Evolutionary conservation across 2,113 vertebrate species (phyloP).

Genomic region (Leptobrachium ailaonicum): DNA sequence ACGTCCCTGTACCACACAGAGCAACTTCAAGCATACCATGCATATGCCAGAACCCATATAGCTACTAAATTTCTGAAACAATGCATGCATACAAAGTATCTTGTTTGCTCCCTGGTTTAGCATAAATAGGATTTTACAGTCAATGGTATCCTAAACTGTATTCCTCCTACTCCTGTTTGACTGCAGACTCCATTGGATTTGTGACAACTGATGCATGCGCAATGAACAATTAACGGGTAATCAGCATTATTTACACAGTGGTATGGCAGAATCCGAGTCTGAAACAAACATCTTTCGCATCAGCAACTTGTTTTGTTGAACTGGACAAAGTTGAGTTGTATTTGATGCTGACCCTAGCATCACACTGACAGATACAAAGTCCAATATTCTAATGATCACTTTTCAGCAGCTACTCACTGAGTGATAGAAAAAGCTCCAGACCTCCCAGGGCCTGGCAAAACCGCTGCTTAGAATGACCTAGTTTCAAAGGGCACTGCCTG

Average conservation of each 20-base stretch:
- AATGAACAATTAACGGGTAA: background rate
- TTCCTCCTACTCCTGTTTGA: too few relatives aligned
- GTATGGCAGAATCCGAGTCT: background rate
- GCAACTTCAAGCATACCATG: too few relatives aligned
- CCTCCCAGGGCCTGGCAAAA: background rate
- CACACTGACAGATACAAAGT: background rate
- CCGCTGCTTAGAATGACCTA: background rate
- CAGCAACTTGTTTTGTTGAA: constrained; percentile 39
- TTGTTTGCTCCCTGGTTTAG: too few relatives aligned
- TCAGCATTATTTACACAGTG: constrained; percentile 13
- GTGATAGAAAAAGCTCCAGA: background rate
- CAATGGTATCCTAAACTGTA: too few relatives aligned
- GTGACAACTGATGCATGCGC: constrained; percentile 1
- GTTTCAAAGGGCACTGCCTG: background rate
- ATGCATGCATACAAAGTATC: too few relatives aligned
- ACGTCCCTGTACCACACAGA: too few relatives aligned
- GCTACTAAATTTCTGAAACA: too few relatives aligned
- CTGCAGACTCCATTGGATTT: background rate
- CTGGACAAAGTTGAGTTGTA: constrained; percentile 3
- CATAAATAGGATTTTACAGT: too few relatives aligned
- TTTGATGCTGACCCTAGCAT: background rate
- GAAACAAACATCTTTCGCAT: constrained; percentile 3
- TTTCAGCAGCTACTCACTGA: background rate
- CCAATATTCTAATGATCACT: background rate
- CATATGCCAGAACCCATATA: too few relatives aligned